Conservation (phyloP, 2,797 vertebrate genomes). For the Simalia tracyae region DNA sequence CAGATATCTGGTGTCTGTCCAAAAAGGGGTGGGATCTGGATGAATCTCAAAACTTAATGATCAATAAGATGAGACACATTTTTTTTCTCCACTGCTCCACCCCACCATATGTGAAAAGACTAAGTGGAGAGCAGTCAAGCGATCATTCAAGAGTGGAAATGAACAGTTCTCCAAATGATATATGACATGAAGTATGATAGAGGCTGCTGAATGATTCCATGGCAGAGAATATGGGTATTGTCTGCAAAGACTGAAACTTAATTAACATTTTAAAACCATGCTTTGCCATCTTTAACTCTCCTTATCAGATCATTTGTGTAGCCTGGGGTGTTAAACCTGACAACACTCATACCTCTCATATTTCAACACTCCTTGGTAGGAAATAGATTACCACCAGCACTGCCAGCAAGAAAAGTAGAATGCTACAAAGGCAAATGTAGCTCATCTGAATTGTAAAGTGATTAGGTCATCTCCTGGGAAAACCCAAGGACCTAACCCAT, state of each 20-base stretch:
- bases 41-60: neutral
- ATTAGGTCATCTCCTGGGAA: neutral
- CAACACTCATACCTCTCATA: conserved; percentile 37
- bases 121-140: conserved; percentile 31
- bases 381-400: conserved; percentile 12
- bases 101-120: neutral
- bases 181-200: conserved; percentile 49
- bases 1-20: neutral
- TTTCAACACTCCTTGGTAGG: conserved; percentile 17
- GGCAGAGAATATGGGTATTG: conserved; percentile 54
- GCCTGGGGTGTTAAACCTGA: conserved; percentile 36
- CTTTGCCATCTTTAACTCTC: conserved; percentile 56
- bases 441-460: neutral
- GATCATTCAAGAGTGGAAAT: conserved; percentile 41
- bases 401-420: neutral
- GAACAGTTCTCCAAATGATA: conserved; percentile 44
- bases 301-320: conserved; percentile 37
- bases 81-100: neutral
- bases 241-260: conserved; percentile 54
- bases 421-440: neutral
- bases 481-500: neutral
- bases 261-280: conserved; percentile 61
- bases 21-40: neutral
- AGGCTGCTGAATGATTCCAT: conserved; percentile 46
- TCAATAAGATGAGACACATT: neutral